Base-by-base conservation (phyloP, 2,888 invertebrate species). In the Strigamia maritima region DNA sequence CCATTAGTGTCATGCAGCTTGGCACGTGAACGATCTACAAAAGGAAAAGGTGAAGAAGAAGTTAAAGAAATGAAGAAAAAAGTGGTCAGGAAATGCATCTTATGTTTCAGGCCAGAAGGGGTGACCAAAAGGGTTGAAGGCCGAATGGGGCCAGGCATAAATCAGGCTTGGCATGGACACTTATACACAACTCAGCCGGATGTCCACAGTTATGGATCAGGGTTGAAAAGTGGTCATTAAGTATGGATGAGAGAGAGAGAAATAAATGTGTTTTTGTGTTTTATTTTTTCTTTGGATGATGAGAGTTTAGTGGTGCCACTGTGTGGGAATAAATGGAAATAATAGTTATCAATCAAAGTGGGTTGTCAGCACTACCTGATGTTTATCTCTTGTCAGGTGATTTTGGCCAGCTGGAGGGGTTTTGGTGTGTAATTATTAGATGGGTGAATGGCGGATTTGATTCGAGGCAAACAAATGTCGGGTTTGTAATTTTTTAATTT, bases 1-100 rank as follows among this genome's bases (percentile, higher is more conserved):
- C 76, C 76, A 76, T 76, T 76, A 76, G 24, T 76, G 76, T 76
- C 76, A 40, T 31, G 35, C 76, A 35, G 38, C n/a, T 19, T 35
- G 38, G 38, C 26, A 75, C n/a, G 54, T 54, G 54, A 54, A 54
- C 54, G 54, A 54, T 54, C 54, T 54, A 19, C 54, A 60, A 60
- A 60, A 60, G 60, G 60, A 60, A 24, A 60, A 60, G 60, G 60
- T 60, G 60, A 60, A 60, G 60, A 60, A 44, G 16, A 44, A 44
- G 12, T 10, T 2, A 16, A 44, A 44, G 38, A 38, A 38, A 8
- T 6, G 10, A 14, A 44, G 10, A 44, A 60, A 60, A 60, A 60
- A 60, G 60, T 60, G 60, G 60, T 19, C 60, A 60, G 60, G 60
- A 60, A 60, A 60, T 60, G 60, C 60, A 60, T 60, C 60, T 60